These are phyloP conservation scores for Metridium senile DNA, from an alignment of 92 coral and sea anemone species.

Conservation along the genomic window DNA sequence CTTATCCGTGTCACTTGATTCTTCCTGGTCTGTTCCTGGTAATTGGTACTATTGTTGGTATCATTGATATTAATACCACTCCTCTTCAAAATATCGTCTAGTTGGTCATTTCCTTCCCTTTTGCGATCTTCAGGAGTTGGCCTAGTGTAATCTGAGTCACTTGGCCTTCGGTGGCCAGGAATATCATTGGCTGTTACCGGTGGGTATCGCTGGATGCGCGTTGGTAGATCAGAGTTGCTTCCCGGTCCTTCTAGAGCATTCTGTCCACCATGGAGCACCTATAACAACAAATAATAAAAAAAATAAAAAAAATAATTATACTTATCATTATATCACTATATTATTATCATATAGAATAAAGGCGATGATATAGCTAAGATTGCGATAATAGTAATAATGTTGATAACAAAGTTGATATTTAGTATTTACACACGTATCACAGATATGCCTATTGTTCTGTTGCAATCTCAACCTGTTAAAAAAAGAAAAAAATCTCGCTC, in stretches of 20 bases:
- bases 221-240: constrained; percentile 1
- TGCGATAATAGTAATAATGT: too few species aligned
- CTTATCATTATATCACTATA: too few species aligned
- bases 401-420: too few species aligned
- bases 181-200: neutral
- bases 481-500: too few species aligned
- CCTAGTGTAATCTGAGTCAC: neutral
- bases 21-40: constrained; percentile 21
- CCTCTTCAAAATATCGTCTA: constrained; percentile 4
- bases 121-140: neutral
- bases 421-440: too few species aligned
- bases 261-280: constrained; percentile 25
- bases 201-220: constrained; percentile 24
- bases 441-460: too few species aligned
- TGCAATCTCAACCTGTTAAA: too few species aligned
- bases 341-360: too few species aligned
- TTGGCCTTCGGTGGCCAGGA: neutral
- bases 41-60: constrained; percentile 11
- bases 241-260: constrained; percentile 14
- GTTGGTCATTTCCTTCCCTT: neutral
- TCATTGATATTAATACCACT: constrained; percentile 10
- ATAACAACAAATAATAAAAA: too few species aligned
- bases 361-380: too few species aligned
- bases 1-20: constrained; percentile 18
- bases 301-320: too few species aligned